These are phyloP conservation scores for Meta bourneti DNA, from an alignment of 2,888 invertebrate genomes.

Conservation along the genomic window DNA sequence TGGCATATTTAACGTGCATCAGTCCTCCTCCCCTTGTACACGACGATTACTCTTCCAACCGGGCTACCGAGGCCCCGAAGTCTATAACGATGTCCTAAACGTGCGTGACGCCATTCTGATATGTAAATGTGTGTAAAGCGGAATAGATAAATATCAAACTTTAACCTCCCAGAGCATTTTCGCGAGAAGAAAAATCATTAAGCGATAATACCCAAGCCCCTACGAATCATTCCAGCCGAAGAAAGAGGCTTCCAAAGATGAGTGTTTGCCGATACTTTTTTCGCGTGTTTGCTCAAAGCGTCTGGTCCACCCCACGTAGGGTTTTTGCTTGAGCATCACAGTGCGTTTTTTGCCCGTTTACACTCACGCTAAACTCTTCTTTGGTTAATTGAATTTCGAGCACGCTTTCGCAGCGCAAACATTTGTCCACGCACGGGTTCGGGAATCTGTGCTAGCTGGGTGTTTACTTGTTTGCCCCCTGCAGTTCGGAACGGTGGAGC, in stretches of 20 bases:
- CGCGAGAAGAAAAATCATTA: constrained; percentile 3
- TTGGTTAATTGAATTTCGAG: constrained; percentile 44
- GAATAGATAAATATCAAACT: not conserved
- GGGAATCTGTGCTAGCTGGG: no score
- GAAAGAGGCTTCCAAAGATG: not conserved
- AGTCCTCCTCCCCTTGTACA: no score
- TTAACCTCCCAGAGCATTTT: no score
- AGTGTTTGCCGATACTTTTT: constrained; percentile 55
- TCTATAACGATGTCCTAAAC: not conserved
- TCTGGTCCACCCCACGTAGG: not conserved
- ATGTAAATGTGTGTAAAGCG: not conserved
- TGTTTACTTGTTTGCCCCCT: no score
- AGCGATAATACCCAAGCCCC: constrained; percentile 11
- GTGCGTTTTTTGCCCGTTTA: constrained; percentile 26
- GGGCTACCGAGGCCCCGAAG: no score
- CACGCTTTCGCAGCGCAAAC: constrained; percentile 21
- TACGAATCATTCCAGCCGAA: constrained; percentile 13
- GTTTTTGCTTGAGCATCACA: constrained; percentile 21
- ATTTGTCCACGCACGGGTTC: constrained; percentile 2
- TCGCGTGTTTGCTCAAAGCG: constrained; percentile 14
- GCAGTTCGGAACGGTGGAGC: no score
- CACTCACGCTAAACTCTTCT: constrained; percentile 11
- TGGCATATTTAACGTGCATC: no score
- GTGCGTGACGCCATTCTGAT: not conserved
- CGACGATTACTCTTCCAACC: no score